Conservation (phyloP, 2,888 invertebrate genomes). For the Amphimallon solstitiale region DNA sequence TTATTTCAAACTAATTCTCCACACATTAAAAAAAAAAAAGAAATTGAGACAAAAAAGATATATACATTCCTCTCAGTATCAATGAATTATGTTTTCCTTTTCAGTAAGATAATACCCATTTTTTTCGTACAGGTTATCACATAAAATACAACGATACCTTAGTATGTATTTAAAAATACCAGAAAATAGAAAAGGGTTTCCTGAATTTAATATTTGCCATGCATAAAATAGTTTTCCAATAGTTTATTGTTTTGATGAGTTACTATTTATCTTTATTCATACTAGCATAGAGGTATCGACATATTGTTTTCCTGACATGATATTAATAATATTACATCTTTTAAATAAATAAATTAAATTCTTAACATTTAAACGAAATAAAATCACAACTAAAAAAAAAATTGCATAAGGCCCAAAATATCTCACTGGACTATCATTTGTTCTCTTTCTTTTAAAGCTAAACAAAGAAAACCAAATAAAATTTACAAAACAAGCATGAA, state of each 20-base stretch:
- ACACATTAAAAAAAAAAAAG: conserved; percentile 16
- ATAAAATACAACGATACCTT: conserved; percentile 53
- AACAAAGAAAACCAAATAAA: conserved; percentile 19
- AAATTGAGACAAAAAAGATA: conserved; percentile 21
- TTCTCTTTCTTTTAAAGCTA: conserved; percentile 26
- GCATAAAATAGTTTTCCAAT: no score
- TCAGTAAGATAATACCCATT: conserved; percentile 28
- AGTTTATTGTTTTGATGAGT: no score
- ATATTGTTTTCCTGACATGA: conserved; percentile 8
- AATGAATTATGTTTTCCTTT: conserved; percentile 4
- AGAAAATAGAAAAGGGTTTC: background rate
- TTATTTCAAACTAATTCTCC: background rate
- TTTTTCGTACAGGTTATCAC: conserved; percentile 49
- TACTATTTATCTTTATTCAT: conserved; percentile 6
- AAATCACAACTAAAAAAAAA: conserved; percentile 38
- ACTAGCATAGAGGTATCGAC: conserved; percentile 20
- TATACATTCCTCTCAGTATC: conserved; percentile 1
- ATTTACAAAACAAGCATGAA: conserved; percentile 20
- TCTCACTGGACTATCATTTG: background rate
- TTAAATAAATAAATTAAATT: conserved; percentile 38
- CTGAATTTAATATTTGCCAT: conserved; percentile 5
- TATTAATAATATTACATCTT: conserved; percentile 22
- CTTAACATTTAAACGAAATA: conserved; percentile 29
- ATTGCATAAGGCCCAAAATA: conserved; percentile 12
- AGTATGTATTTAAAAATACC: conserved; percentile 40